Base-by-base conservation (phyloP, 2,113 vertebrate species). In the Cynocephalus volans region DNA sequence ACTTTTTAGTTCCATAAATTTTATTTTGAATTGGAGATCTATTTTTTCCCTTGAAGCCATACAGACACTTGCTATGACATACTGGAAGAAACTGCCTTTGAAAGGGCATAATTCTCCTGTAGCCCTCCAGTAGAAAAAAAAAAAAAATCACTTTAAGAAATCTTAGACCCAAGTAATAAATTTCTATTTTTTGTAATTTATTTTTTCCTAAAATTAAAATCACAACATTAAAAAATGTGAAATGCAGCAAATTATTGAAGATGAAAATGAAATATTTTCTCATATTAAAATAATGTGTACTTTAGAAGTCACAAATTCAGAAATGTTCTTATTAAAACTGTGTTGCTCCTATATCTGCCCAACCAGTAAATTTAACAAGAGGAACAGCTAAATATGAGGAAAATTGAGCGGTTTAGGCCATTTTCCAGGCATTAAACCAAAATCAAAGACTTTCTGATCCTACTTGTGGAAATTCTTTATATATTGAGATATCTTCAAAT, bases 101-200 rank as follows among this genome's bases (percentile, higher is more conserved):
- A 0, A 5, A 3, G 1, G 2, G 62, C 5, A 60, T 70, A 60
- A 54, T 88, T 81, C 88, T 8, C 0, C 36, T 93, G 0, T 58
- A 88, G 95, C 0, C 54, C 14, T 73, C 9, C 56, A 56, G 50
- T 23, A 93, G n/a, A 50, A 90, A 24, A 92, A 93, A 7, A 41
- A 41, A 41, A 14, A 90, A 54, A 76, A 67, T 85, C 19, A 87
- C 19, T 18, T 48, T 56, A 89, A 70, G 62, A 75, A 88, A 73
- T 93, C 4, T 92, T 85, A 88, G 3, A 9, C 23, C 6, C 18
- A 70, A 45, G 23, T 48, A 28, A 77, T 81, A 31, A 50, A 45
- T 17, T 92, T 87, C 33, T 19, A 87, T 21, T 94, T 94, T 94
- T 94, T 64, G n/a, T 45, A 58, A 83, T 92, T 92, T 79, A 82